These are phyloP conservation scores for Notothenia rossii DNA, from an alignment of 2,113 vertebrate species.

Conservation along the genomic window DNA sequence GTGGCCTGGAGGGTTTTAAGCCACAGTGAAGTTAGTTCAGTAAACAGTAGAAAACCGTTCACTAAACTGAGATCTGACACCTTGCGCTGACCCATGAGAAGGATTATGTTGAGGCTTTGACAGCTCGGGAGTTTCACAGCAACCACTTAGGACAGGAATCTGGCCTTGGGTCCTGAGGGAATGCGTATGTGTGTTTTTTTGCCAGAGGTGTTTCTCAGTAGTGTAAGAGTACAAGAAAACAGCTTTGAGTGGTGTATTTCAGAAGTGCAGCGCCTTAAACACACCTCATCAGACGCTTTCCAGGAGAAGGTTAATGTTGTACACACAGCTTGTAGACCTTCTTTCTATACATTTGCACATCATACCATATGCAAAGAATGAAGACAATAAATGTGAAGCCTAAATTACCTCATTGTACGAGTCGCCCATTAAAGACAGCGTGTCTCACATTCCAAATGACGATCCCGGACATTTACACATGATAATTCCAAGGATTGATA, in stretches of 20 bases:
- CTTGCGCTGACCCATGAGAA: conserved; percentile 56
- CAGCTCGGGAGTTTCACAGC: conserved; percentile 59
- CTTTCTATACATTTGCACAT: conserved; percentile 14
- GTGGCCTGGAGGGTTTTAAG: not conserved
- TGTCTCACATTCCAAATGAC: conserved; percentile 40
- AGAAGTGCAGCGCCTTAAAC: conserved; percentile 27
- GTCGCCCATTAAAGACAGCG: conserved; percentile 45
- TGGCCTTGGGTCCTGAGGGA: conserved; percentile 23
- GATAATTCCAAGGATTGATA: conserved; percentile 63
- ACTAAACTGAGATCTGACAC: conserved; percentile 61
- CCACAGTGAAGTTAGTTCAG: conserved; percentile 4
- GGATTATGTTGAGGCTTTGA: conserved; percentile 72
- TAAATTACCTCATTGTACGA: conserved; percentile 37
- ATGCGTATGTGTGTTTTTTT: conserved; percentile 17
- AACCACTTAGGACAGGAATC: conserved; percentile 70
- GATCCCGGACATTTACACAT: conserved; percentile 58
- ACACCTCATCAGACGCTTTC: conserved; percentile 24
- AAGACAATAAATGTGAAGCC: conserved; percentile 27
- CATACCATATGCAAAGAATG: not conserved
- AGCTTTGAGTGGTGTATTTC: conserved; percentile 44
- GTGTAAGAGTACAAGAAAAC: conserved; percentile 50
- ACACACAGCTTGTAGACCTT: conserved; percentile 9
- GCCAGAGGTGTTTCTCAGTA: not conserved
- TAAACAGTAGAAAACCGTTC: conserved; percentile 42
- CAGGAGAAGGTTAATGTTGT: conserved; percentile 41